Base-by-base conservation (phyloP, 2,113 vertebrate species). In the Nycticryphes semicollaris region DNA sequence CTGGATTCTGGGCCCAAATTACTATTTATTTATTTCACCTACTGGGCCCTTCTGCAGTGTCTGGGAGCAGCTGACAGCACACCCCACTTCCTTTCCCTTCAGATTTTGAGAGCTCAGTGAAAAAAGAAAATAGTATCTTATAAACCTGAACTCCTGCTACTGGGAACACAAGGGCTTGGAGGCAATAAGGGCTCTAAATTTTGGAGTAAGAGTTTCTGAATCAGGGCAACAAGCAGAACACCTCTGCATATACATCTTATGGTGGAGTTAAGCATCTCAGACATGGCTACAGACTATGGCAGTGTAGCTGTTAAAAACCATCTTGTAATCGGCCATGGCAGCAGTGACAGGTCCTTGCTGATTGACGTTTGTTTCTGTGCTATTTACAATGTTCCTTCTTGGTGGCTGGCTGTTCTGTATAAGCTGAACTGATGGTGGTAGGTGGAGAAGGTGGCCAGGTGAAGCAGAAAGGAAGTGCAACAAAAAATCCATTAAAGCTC, bases 351-450 rank as follows among this genome's bases (percentile, higher is more conserved):
- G 21, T 11, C 37, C 53, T 47, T 7, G 6, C 66, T 11, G 53
- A 24, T 0, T 17, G 70, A 23, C 0, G 0, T 23, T 47, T 74
- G 17, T 20, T 85, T 56, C 56, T 47, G 60, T 1, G 1, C 1
- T 51, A 7, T 35, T 75, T 19, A 19, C 18, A 25, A 1, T 0
- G 16, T 15, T 85, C n/a, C 5, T 5, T 10, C 43, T n/a, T 18
- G 28, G 48, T 27, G 70, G n/a, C 73, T 27, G 30, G 3, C 41
- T 80, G 43, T 7, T 67, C 35, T 35, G 3, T 2, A 1, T 3
- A 7, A n/a, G 63, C 35, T 37, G 63, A 43, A 1, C 22, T 70
- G 92, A 10, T 33, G 74, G 33, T 21, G 35, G 23, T 24, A 35
- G 69, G 37, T 57, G 79, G 43, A 45, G 33, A 87, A 43, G 67